phyloP scores from a whole-genome alignment of 2,113 vertebrate species.

The Anhinga anhinga region DNA sequence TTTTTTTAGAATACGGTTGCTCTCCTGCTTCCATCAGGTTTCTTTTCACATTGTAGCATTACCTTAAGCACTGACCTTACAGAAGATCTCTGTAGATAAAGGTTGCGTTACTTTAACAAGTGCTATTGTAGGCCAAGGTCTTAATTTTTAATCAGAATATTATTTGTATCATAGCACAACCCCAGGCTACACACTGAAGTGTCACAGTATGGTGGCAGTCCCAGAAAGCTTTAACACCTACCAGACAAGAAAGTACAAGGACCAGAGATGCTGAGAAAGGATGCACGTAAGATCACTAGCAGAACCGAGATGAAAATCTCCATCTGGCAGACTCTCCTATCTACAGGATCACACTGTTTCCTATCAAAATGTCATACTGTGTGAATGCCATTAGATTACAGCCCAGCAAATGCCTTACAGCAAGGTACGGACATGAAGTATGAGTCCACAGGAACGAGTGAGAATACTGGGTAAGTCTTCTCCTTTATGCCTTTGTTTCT shows the following conservation, averaged over 20 bases:
- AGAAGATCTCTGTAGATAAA: background rate
- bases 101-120: background rate
- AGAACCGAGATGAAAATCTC: background rate
- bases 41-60: no score
- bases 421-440: background rate
- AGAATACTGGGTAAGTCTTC: background rate
- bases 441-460: background rate
- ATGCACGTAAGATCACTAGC: fast-evolving
- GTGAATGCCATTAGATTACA: background rate
- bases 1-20: background rate
- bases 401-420: background rate
- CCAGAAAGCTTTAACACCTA: background rate
- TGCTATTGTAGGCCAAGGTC: background rate
- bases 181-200: background rate
- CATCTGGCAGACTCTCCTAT: background rate
- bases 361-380: background rate
- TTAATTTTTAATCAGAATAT: background rate
- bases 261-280: background rate
- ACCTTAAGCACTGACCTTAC: background rate
- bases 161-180: background rate
- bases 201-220: background rate
- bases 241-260: background rate
- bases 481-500: background rate
- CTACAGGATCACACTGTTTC: background rate
- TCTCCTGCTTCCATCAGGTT: background rate